Percentiles rank a stretch among this genome's conserved stretches.
Conservation (phyloP, 1,140 invertebrate species). For the Pseudomyrmex dendroicus region DNA sequence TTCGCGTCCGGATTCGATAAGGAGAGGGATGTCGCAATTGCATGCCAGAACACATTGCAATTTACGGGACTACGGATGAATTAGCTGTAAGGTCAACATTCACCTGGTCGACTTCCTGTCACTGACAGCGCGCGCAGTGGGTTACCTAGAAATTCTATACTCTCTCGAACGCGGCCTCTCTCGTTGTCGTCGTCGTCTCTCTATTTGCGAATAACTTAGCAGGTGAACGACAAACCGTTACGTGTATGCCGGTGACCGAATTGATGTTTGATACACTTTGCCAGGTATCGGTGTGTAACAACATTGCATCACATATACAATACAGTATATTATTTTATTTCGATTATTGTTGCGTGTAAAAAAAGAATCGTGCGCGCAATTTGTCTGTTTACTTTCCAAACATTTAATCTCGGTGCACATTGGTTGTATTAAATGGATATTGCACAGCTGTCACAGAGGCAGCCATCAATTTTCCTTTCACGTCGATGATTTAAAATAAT, state of each 20-base stretch:
- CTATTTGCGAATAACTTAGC: constrained; percentile 28
- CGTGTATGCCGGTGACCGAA: constrained; percentile 14
- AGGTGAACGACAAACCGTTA: constrained; percentile 50
- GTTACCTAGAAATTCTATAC: constrained; percentile 4
- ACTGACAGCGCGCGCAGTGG: not conserved
- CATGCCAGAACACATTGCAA: constrained; percentile 29
- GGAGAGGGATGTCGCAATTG: constrained; percentile 1
- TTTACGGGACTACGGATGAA: constrained; percentile 19
- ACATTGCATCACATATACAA: not conserved
- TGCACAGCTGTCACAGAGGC: not conserved
- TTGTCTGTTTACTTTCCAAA: not conserved
- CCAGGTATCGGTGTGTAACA: not conserved
- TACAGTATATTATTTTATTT: not conserved
- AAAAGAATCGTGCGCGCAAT: not conserved
- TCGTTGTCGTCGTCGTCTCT: not conserved
- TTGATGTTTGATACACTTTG: constrained; percentile 16
- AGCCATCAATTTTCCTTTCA: constrained; percentile 13
- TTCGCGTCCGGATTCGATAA: constrained; percentile 48
- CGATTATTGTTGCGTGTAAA: not conserved
- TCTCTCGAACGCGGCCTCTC: not conserved
- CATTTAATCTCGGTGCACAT: not conserved
- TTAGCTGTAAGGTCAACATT: constrained; percentile 49
- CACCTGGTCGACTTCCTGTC: constrained; percentile 20
- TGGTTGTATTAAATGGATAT: not conserved
- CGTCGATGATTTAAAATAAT: constrained; percentile 3